Base-by-base conservation (phyloP, 2,113 vertebrate species). In the Planiliza haematocheilus region DNA sequence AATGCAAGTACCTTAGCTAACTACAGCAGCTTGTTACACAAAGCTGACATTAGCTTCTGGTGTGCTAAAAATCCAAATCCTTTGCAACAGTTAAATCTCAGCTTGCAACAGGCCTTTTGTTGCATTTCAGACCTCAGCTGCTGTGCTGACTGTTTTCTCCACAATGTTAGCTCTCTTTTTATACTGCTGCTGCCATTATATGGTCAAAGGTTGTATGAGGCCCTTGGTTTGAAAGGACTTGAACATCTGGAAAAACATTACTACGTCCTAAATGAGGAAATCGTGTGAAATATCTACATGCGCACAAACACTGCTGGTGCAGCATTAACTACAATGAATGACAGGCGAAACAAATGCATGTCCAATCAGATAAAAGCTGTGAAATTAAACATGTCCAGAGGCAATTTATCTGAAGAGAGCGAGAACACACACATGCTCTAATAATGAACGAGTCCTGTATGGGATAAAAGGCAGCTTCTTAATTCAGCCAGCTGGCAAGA, bases 341-440 rank as follows among this genome's bases (percentile, higher is more conserved):
- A 45, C 10, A 18, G 37, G 7, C 12, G 4, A 12, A 21, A 46
- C 21, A 17, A 39, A 41, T 18, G 13, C 17, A 60, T 7, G 21
- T 30, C 20, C 46, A 21, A 37, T 71, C 48, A 45, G 69, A 43
- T 62, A 43, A 57, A 34, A 42, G 36, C 14, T 7, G n/a, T n/a
- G 7, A 51, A 65, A 57, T n/a, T 34, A 7, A 38, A 51, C 10
- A 10, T 42, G 36, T 39, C 9, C 53, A 53, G 39, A 39, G 38
- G 14, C 37, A 46, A 67, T 60, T 38, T 0, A 45, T 45, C n/a
- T 37, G 49, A 14, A 30, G 46, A 1, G 16, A 52, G 51, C 16
- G 34, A 7, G 34, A 43, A 58, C 4, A 42, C 6, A 16, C 20
- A 11, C 21, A 42, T 13, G 14, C 12, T 14, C 11, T 5, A 41